A percentile compares a stretch with the other conserved stretches of the same genome.
phyloP scores from a whole-genome alignment of 2,113 vertebrate species.

The Myotis lucifugus region DNA sequence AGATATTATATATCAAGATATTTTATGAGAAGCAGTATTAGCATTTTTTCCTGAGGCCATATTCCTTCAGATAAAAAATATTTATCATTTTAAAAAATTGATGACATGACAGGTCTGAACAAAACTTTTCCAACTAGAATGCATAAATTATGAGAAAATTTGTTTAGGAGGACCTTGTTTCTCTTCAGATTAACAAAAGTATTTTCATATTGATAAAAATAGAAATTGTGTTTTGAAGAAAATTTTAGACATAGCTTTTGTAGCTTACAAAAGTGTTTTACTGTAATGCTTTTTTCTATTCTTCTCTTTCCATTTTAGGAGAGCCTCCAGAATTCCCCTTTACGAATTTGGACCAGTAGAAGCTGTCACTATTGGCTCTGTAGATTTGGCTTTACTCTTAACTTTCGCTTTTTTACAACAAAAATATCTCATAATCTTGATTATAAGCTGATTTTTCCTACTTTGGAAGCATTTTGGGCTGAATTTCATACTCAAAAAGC shows the following conservation, averaged over 20 bases:
- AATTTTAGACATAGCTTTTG: slow-evolving; percentile 55
- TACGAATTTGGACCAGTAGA: slow-evolving; percentile 77
- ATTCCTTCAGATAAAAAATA: slow-evolving; percentile 18
- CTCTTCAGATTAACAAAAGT: slow-evolving; percentile 48
- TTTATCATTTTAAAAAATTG: not conserved
- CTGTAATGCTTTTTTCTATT: slow-evolving; percentile 74
- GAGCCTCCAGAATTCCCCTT: slow-evolving; percentile 77
- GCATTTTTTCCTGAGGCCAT: not conserved
- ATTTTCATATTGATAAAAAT: slow-evolving; percentile 58
- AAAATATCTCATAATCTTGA: slow-evolving; percentile 58
- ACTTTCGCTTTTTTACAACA: slow-evolving; percentile 79
- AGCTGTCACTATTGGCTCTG: slow-evolving; percentile 80
- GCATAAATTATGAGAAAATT: slow-evolving; percentile 15
- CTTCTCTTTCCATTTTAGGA: slow-evolving; percentile 78
- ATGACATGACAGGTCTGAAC: not conserved
- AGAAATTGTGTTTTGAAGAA: slow-evolving; percentile 54
- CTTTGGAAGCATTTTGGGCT: slow-evolving; percentile 56
- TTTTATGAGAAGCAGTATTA: slow-evolving; percentile 8
- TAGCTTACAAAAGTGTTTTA: slow-evolving; percentile 45
- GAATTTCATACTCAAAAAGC: slow-evolving; percentile 27
- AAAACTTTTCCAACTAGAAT: not conserved
- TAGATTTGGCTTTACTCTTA: slow-evolving; percentile 79
- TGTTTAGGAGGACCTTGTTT: not conserved
- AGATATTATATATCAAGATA: not conserved
- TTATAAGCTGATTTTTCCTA: slow-evolving; percentile 58